Conservation (phyloP, 2,113 vertebrate genomes). For the Triplophysa rosa region DNA sequence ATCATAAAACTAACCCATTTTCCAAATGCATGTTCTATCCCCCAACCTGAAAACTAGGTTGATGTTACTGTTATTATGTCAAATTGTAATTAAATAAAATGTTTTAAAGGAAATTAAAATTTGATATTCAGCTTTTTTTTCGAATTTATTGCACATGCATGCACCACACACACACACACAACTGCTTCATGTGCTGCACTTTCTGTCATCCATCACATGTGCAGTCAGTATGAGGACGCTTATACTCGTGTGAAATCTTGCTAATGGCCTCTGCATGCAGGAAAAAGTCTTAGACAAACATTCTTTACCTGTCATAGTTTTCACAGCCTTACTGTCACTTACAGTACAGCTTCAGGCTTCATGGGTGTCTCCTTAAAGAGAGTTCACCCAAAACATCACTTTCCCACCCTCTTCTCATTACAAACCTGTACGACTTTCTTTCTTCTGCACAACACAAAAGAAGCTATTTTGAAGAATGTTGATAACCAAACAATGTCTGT, state of each 20-base stretch:
- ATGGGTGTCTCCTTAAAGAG: too few species aligned
- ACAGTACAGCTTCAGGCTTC: not conserved
- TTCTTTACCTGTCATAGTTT: constrained; percentile 24
- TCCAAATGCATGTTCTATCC: constrained; percentile 22
- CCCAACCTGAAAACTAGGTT: constrained; percentile 8
- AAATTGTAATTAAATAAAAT: constrained; percentile 31
- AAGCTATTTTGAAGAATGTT: too few species aligned
- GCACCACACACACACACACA: constrained; percentile 6
- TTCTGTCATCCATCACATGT: constrained; percentile 10
- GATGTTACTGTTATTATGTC: constrained; percentile 11
- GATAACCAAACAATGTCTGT: too few species aligned
- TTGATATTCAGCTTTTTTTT: not conserved
- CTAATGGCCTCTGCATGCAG: constrained; percentile 27
- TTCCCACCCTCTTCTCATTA: too few species aligned
- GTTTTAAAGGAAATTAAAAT: too few species aligned
- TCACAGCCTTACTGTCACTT: not conserved
- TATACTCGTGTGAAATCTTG: constrained; percentile 17
- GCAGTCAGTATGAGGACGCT: not conserved
- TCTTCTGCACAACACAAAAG: too few species aligned
- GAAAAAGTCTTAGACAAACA: constrained; percentile 15
- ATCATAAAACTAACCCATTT: constrained; percentile 49
- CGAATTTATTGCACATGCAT: not conserved
- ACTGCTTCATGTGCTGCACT: constrained; percentile 11
- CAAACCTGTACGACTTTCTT: too few species aligned
- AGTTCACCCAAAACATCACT: too few species aligned